A percentile compares a stretch with the other conserved stretches of the same genome.
These are phyloP conservation scores for Torymus auratus DNA, from an alignment of 2,888 invertebrate species.

Conservation along the genomic window DNA sequence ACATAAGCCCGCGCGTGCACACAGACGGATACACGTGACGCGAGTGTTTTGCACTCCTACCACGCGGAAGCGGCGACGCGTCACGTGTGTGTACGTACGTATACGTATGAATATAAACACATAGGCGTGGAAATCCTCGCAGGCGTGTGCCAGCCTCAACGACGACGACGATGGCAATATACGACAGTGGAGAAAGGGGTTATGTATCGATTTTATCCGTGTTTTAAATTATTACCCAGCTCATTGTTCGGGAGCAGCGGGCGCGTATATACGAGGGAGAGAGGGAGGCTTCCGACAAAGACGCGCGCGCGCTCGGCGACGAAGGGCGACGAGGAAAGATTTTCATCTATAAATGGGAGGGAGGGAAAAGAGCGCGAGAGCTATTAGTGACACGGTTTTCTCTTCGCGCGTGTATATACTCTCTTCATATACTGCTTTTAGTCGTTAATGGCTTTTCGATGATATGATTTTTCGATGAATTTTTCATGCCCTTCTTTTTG, in stretches of 20 bases:
- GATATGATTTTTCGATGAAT: no score
- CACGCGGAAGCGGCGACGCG: neutral
- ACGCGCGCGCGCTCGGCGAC: constrained; percentile 4
- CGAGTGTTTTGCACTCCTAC: constrained; percentile 36
- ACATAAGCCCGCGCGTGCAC: constrained; percentile 29
- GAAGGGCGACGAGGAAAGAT: constrained; percentile 29
- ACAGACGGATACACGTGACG: constrained; percentile 31
- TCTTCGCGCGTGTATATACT: neutral
- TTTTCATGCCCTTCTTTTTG: no score
- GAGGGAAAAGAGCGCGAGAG: constrained; percentile 17
- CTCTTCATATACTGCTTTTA: neutral
- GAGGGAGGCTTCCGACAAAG: constrained; percentile 38
- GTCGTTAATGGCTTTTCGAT: no score
- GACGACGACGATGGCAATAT: constrained; percentile 26
- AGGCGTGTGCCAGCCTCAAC: neutral
- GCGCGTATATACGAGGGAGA: neutral
- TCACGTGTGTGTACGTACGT: constrained; percentile 5
- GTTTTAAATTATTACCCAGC: constrained; percentile 69
- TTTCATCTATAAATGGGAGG: constrained; percentile 27
- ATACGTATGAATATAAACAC: neutral
- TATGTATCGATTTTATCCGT: constrained; percentile 70
- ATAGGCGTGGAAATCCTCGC: no score
- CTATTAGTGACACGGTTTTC: constrained; percentile 17
- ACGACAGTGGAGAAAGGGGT: constrained; percentile 54
- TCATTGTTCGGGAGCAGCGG: constrained; percentile 44